Percentiles rank a stretch among this genome's conserved stretches.
Evolutionary conservation across 2,888 invertebrate species (phyloP).

Genomic region (Cyclophora punctaria): DNA sequence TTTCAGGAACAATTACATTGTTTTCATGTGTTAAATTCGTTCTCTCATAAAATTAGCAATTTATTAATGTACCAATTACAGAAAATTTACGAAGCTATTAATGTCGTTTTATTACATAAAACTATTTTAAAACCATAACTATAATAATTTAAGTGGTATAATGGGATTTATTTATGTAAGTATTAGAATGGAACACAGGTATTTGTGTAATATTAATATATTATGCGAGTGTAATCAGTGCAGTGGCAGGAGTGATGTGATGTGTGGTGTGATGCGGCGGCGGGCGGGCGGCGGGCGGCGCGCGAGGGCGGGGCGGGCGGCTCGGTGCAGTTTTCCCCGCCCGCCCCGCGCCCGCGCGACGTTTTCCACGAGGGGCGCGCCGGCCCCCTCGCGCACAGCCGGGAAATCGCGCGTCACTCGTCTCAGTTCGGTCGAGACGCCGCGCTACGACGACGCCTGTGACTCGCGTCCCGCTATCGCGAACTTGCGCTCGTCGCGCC

Average conservation of each 20-base stretch:
- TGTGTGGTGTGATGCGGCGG: constrained; percentile 9
- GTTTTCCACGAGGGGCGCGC: constrained; percentile 69
- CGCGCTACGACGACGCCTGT: constrained; percentile 61
- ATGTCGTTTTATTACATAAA: too few species aligned
- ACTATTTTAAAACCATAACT: too few species aligned
- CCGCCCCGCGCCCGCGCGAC: constrained; percentile 52
- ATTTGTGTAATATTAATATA: constrained; percentile 10
- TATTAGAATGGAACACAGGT: too few species aligned
- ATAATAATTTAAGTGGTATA: too few species aligned
- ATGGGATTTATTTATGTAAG: too few species aligned
- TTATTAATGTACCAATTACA: too few species aligned
- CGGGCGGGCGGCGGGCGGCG: constrained; percentile 38
- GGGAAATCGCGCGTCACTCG: constrained; percentile 65
- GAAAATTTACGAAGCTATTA: too few species aligned
- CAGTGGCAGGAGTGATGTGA: constrained; percentile 6
- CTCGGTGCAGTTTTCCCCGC: constrained; percentile 60
- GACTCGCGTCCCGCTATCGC: constrained; percentile 47
- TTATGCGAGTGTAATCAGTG: constrained; percentile 14
- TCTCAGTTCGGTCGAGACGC: constrained; percentile 69
- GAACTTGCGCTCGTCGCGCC: constrained; percentile 44
- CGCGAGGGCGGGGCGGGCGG: constrained; percentile 32
- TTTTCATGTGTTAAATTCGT: too few species aligned
- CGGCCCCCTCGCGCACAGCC: constrained; percentile 61
- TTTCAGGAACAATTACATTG: too few species aligned
- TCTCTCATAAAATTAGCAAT: too few species aligned